Percentiles rank a stretch among this genome's conserved stretches.
These are phyloP conservation scores for Standfussiana lucernea DNA, from an alignment of 2,888 invertebrate species.

Conservation along the genomic window DNA sequence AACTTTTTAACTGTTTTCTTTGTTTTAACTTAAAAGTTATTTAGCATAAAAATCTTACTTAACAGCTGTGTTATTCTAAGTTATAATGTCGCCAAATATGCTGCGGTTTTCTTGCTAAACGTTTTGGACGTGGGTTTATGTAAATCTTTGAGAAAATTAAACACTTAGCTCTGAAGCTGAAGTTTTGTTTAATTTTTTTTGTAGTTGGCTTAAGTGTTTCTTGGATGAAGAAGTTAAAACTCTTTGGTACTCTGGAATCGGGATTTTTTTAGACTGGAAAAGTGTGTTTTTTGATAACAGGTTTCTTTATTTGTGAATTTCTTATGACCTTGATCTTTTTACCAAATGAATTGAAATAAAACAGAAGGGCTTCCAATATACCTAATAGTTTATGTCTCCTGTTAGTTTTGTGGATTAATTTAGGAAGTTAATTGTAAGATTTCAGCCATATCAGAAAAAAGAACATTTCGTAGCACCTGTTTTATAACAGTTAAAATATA, in stretches of 20 bases:
- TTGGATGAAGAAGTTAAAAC: not conserved
- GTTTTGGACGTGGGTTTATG: conserved; percentile 38
- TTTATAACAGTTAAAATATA: no score
- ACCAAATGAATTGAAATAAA: not conserved
- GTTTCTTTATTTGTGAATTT: not conserved
- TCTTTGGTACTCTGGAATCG: not conserved
- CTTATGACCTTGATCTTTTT: not conserved
- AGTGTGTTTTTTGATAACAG: not conserved
- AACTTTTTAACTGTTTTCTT: conserved; percentile 43
- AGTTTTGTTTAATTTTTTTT: conserved; percentile 13
- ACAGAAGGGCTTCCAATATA: not conserved
- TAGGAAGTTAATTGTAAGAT: not conserved
- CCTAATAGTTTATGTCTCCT: no score
- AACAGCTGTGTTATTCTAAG: conserved; percentile 43
- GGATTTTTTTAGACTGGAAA: not conserved
- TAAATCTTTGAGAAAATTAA: conserved; percentile 46
- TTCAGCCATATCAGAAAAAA: not conserved
- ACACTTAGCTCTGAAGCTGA: conserved; percentile 30
- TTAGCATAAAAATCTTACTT: conserved; percentile 58
- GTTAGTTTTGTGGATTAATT: not conserved
- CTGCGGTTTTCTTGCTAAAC: conserved; percentile 46
- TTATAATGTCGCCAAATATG: conserved; percentile 57
- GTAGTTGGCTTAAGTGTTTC: conserved; percentile 6
- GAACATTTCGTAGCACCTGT: not conserved
- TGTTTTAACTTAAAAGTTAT: conserved; percentile 42